A percentile compares a stretch with the other conserved stretches of the same genome.
Evolutionary conservation across 1,140 invertebrate species (phyloP).

Genomic region (Bombus breviceps): DNA sequence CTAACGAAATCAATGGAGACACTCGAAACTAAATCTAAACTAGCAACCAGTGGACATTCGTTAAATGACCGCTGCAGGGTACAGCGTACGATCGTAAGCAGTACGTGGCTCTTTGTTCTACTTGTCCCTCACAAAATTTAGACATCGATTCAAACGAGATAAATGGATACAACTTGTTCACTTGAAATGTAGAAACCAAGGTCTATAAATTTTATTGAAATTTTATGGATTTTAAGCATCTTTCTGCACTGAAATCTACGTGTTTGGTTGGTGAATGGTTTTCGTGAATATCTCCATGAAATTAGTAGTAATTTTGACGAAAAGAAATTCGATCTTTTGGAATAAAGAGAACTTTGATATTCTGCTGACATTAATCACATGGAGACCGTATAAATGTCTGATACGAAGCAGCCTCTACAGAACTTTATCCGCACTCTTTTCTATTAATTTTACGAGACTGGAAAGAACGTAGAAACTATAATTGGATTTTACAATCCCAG

Average conservation of each 20-base stretch:
- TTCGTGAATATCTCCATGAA: neutral
- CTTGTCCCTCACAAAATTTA: neutral
- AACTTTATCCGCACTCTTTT: neutral
- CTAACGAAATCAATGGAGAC: neutral
- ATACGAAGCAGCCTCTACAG: neutral
- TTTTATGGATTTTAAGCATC: constrained; percentile 15
- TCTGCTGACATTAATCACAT: neutral
- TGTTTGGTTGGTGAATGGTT: no score
- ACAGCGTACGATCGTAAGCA: neutral
- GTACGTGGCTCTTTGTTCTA: neutral
- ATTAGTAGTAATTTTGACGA: neutral
- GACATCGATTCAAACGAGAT: neutral
- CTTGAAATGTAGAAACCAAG: neutral
- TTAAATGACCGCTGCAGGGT: neutral
- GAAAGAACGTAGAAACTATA: neutral
- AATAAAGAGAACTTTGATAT: neutral
- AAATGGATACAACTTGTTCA: neutral
- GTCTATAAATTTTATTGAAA: constrained; percentile 6
- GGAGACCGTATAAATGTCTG: neutral
- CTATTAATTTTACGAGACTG: neutral
- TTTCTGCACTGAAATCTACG: constrained; percentile 17
- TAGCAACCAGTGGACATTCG: neutral
- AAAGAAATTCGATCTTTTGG: neutral
- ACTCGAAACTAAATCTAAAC: neutral
- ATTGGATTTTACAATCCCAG: constrained; percentile 7